A percentile compares a stretch with the other conserved stretches of the same genome.
Evolutionary conservation across 2,888 invertebrate species (phyloP).

Genomic region (Drosophila austrosaltans): DNA sequence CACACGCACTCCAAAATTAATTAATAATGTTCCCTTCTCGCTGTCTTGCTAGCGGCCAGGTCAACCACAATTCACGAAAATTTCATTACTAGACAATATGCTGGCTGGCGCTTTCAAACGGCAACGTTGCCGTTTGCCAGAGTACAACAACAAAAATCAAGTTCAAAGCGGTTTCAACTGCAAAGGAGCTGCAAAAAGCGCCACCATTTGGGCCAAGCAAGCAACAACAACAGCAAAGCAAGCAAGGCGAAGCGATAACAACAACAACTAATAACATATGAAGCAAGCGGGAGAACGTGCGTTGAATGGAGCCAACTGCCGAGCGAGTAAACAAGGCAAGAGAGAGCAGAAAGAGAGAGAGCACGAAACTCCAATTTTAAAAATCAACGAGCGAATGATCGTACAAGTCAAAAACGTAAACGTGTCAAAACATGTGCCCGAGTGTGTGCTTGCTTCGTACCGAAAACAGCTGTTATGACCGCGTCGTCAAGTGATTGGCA

Average conservation of each 20-base stretch:
- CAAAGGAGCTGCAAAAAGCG: constrained; percentile 48
- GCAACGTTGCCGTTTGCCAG: constrained; percentile 12
- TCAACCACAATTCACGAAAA: constrained; percentile 29
- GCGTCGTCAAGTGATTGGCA: constrained; percentile 32
- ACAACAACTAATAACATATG: not conserved
- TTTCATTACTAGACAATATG: constrained; percentile 37
- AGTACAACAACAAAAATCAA: constrained; percentile 50
- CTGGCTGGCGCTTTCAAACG: constrained; percentile 9
- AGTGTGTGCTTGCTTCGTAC: not conserved
- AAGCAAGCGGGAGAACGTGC: not conserved
- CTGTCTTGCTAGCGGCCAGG: not conserved
- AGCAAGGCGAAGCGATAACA: constrained; percentile 11
- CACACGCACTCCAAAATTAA: not conserved
- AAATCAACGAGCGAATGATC: constrained; percentile 46
- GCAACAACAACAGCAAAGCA: constrained; percentile 25
- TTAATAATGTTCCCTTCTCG: not conserved
- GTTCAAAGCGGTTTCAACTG: constrained; percentile 74
- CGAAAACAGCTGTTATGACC: constrained; percentile 11
- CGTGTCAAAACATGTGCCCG: constrained; percentile 62
- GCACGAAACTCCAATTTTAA: constrained; percentile 24
- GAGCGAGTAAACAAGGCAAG: constrained; percentile 34
- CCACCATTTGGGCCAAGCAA: constrained; percentile 37
- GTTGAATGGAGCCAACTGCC: constrained; percentile 41
- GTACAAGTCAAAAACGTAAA: constrained; percentile 49
- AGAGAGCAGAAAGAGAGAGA: constrained; percentile 41